These are phyloP conservation scores for Ectemnius cavifrons DNA, from an alignment of 2,888 invertebrate species.

Conservation along the genomic window DNA sequence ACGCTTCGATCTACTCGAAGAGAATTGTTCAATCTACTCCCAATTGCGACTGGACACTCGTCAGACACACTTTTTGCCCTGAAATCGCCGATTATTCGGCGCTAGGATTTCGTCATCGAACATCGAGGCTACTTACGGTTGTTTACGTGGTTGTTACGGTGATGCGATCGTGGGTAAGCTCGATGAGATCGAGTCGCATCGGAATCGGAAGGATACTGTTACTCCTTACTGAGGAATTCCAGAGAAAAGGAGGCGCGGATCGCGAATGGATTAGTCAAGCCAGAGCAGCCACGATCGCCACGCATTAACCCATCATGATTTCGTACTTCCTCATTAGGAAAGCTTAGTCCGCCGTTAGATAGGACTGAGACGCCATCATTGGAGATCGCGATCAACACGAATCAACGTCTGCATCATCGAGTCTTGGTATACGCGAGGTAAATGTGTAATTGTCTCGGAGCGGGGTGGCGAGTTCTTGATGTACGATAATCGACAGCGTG, in stretches of 20 bases:
- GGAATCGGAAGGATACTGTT: slow-evolving; percentile 60
- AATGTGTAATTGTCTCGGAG: no score
- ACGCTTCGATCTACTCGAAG: background rate
- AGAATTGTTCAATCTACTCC: no score
- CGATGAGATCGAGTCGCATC: slow-evolving; percentile 54
- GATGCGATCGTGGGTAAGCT: slow-evolving; percentile 54
- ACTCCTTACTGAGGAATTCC: slow-evolving; percentile 42
- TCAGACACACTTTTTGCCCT: background rate
- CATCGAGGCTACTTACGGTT: slow-evolving; percentile 59
- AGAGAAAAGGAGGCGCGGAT: background rate
- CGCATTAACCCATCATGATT: background rate
- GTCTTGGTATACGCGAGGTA: no score
- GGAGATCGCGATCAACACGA: no score
- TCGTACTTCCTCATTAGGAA: no score
- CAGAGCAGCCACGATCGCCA: background rate
- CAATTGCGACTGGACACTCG: background rate
- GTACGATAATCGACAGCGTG: background rate
- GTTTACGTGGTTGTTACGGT: background rate
- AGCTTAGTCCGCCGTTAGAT: no score
- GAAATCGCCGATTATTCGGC: slow-evolving; percentile 36
- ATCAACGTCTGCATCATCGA: no score
- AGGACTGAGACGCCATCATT: no score
- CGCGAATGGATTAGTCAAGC: background rate
- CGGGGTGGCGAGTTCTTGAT: no score
- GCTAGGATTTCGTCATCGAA: slow-evolving; percentile 58